These are phyloP conservation scores for Orientallactaga bullata DNA, from an alignment of 2,113 vertebrate genomes.

Conservation along the genomic window DNA sequence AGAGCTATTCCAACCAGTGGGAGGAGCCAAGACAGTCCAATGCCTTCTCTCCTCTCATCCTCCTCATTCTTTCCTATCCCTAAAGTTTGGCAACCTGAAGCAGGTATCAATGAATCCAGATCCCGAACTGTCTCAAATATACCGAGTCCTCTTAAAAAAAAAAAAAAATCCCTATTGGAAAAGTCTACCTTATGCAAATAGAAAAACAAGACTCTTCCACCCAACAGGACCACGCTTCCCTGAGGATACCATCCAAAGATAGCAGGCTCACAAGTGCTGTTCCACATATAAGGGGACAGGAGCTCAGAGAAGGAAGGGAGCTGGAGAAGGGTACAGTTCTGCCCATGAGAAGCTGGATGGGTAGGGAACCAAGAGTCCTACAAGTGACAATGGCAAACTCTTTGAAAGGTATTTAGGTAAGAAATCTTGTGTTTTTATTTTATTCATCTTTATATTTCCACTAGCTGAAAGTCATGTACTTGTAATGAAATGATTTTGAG, in stretches of 20 bases:
- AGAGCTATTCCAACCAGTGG: rapidly evolving
- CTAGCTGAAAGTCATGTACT: neutral
- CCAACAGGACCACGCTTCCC: neutral
- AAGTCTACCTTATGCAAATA: neutral
- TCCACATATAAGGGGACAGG: rapidly evolving
- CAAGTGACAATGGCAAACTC: neutral
- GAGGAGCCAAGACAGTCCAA: neutral
- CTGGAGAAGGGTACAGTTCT: neutral
- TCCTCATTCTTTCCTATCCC: neutral
- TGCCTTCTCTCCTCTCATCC: neutral
- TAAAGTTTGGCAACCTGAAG: neutral
- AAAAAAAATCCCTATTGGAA: neutral
- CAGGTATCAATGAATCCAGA: neutral
- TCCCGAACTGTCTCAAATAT: neutral
- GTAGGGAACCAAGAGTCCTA: neutral
- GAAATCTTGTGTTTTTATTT: neutral
- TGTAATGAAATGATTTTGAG: neutral
- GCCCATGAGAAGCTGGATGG: neutral
- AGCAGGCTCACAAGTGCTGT: neutral
- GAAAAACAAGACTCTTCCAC: neutral
- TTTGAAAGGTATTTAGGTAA: neutral
- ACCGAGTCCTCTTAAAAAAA: neutral
- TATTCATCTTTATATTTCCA: neutral
- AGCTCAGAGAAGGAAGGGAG: neutral
- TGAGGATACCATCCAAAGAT: neutral